Base-by-base conservation (phyloP, 2,888 invertebrate species). In the Kuschelorhynchus macadamiae region DNA sequence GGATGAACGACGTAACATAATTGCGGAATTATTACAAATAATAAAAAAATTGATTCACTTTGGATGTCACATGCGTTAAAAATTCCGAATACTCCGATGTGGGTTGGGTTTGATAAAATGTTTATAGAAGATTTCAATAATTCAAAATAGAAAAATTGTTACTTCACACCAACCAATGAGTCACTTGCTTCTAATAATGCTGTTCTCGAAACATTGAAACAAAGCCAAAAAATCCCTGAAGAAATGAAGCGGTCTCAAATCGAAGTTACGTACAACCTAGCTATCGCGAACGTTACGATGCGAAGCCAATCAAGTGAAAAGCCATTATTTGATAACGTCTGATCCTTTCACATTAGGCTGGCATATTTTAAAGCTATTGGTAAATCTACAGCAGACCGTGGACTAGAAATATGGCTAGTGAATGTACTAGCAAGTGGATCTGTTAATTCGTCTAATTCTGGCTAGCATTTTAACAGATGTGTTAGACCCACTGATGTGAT, bases 361-460 rank as follows among this genome's bases (percentile, higher is more conserved):
- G 70, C 75, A 9, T 76, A 66, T 65, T 74, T 79, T 18, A 76
- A 77, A 70, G 76, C 76, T 30, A 42, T 79, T 16, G 77, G 76
- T 11, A 76, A 74, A 72, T 71, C 72, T 47, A 76, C 77, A 18
- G 57, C 53, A 47, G 67, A 67, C 17, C 74, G 60, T 36, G 75
- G 74, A 8, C 61, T 76, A 52, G 33, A 71, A n/a, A 59, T n/a
- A n/a, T n/a, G n/a, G n/a, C n/a, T n/a, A n/a, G n/a, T n/a, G n/a
- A n/a, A n/a, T n/a, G 25, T 78, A 16, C 33, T 79, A 7, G 78
- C 77, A 2, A 71, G 39, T 63, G 77, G 75, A 30, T 78, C 76
- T 11, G 67, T 78, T 0, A 70, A 57, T 12, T 55, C 71, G 0
- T 74, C 76, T 68, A 25, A 75, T 30, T 59, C 42, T 53, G 77